These are phyloP conservation scores for Paelopatides confundens DNA, from an alignment of 53 echinoderm and acorn worm species.

Conservation along the genomic window DNA sequence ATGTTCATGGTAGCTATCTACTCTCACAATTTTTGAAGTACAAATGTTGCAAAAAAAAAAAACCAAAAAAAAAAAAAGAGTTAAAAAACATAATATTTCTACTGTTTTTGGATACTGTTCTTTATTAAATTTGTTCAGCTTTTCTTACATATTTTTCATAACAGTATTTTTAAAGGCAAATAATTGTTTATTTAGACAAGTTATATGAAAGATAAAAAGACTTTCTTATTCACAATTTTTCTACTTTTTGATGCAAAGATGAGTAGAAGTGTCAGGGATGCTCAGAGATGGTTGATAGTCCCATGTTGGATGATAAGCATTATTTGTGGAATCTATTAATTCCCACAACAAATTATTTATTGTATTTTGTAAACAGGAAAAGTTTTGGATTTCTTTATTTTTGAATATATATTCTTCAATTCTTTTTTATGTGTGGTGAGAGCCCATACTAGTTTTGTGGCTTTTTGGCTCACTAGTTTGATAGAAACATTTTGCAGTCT, in stretches of 20 bases:
- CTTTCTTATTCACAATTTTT: constrained; percentile 61
- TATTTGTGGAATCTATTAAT: constrained; percentile 55
- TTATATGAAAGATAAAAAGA: constrained; percentile 51
- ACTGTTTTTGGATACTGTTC: constrained; percentile 60
- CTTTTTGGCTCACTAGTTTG: constrained; percentile 46
- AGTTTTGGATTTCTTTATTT: constrained; percentile 58
- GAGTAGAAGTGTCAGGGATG: constrained; percentile 38
- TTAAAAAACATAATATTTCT: constrained; percentile 39
- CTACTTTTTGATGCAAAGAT: constrained; percentile 58
- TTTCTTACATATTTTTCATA: constrained; percentile 61
- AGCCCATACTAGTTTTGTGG: constrained; percentile 45
- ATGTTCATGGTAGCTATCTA: constrained; percentile 59
- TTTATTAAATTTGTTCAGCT: constrained; percentile 59
- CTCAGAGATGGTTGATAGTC: constrained; percentile 24
- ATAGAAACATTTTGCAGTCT: constrained; percentile 43
- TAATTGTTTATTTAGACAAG: constrained; percentile 63
- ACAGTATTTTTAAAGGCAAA: constrained; percentile 63
- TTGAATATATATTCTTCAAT: constrained; percentile 59
- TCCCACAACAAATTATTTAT: constrained; percentile 55
- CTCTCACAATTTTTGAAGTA: constrained; percentile 61
- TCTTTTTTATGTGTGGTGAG: constrained; percentile 58
- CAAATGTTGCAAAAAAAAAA: constrained; percentile 47
- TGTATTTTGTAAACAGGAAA: constrained; percentile 58
- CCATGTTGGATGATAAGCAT: constrained; percentile 47
- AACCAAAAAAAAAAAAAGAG: neutral